Conservation (phyloP, 2,888 invertebrate genomes). For the Tridacna crocea region DNA sequence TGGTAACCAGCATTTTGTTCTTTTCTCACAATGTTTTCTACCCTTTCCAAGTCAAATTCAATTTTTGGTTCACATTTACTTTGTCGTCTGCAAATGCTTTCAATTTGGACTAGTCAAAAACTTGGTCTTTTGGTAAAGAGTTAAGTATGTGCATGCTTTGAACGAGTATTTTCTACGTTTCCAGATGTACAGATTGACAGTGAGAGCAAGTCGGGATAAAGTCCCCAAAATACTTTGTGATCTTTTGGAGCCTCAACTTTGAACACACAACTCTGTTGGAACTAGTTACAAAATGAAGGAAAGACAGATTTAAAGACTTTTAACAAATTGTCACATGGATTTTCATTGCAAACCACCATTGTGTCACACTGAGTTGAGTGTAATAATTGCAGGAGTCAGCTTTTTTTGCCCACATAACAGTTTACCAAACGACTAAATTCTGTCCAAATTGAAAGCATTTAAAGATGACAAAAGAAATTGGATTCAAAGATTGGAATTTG, state of each 20-base stretch:
- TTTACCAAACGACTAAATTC: neutral
- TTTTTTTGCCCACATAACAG: neutral
- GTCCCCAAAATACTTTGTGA: constrained; percentile 97
- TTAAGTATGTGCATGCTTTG: too few species aligned
- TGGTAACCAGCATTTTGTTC: neutral
- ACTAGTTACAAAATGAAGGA: neutral
- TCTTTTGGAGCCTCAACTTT: constrained; percentile 97
- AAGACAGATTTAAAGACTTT: constrained; percentile 4
- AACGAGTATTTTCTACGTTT: constrained; percentile 67
- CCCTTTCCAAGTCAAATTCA: too few species aligned
- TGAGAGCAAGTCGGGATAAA: constrained; percentile 98
- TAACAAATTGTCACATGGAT: constrained; percentile 22
- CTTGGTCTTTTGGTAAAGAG: too few species aligned
- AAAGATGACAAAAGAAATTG: too few species aligned
- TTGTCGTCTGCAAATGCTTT: too few species aligned
- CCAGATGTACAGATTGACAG: constrained; percentile 99
- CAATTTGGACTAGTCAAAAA: too few species aligned
- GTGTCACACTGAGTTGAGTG: neutral
- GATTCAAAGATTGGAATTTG: too few species aligned
- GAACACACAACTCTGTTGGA: neutral
- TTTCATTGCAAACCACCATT: neutral
- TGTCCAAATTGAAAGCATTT: neutral
- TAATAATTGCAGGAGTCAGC: neutral
- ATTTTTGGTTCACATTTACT: too few species aligned
- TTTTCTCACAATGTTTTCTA: too few species aligned